A percentile compares a stretch with the other conserved stretches of the same genome.
phyloP scores from a whole-genome alignment of 92 coral and sea anemone species.

The Parazoanthus darwini region DNA sequence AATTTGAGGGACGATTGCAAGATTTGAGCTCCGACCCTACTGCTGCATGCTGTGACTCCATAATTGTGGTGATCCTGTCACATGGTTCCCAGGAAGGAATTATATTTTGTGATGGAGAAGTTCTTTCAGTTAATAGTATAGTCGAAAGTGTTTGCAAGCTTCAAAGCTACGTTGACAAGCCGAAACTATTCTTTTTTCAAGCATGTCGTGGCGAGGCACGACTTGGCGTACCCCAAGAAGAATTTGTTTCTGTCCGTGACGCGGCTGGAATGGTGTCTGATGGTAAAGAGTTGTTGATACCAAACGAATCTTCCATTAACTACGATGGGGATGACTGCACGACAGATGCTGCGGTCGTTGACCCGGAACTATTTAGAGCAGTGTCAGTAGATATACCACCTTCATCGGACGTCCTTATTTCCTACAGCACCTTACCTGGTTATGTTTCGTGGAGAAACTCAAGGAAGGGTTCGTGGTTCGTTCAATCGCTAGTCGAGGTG shows the following conservation, averaged over 20 bases:
- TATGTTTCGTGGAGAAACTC: slow-evolving; percentile 5
- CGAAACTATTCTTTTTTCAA: slow-evolving; percentile 58
- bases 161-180: slow-evolving; percentile 42
- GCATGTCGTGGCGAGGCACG: no score
- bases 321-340: no score
- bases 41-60: slow-evolving; percentile 28
- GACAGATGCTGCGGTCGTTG: no score
- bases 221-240: no score
- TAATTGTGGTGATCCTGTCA: slow-evolving; percentile 47
- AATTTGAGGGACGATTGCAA: neutral
- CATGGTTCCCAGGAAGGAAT: slow-evolving; percentile 45
- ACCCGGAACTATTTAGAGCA: neutral
- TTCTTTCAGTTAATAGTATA: slow-evolving; percentile 17
- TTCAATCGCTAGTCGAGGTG: slow-evolving; percentile 39
- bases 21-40: neutral
- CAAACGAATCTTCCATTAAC: neutral
- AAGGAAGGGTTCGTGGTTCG: slow-evolving; percentile 38
- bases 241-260: no score
- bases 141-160: slow-evolving; percentile 13
- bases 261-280: no score
- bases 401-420: slow-evolving; percentile 41
- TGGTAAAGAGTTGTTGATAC: neutral
- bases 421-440: slow-evolving; percentile 51
- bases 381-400: slow-evolving; percentile 17
- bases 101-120: slow-evolving; percentile 22